Base-by-base conservation (phyloP, 2,888 invertebrate genomes). In the Andrena bucephala region DNA sequence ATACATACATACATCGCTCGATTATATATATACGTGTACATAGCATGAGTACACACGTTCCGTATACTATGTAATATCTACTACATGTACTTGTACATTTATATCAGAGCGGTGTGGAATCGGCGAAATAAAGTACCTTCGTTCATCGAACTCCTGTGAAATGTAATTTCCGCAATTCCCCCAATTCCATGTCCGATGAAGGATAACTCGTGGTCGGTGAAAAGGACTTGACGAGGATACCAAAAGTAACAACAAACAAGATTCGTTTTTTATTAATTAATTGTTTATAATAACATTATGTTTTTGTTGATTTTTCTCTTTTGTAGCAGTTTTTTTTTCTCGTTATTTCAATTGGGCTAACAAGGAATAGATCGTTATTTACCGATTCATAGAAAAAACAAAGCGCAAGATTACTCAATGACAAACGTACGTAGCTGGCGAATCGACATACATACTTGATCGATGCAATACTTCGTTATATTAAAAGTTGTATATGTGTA, bases 161-260 rank as follows among this genome's bases (percentile, higher is more conserved):
- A 29, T 75, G 42, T 16, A 42, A 16, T 42, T 13, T 13, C 13
- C 42, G 4, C 3, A 13, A 42, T 79, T 33, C 70, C 67, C 54
- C 31, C 10, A 16, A 20, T 10, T 3, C 54, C 36, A 2, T 27
- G 31, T 16, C 29, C 59, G 27, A 29, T 16, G 16, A 59, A 13
- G 59, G 42, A 31, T 16, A 10, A 13, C 59, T 31, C 59, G 29
- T 42, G 42, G 42, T 42, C 42, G n/a, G 33, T 31, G 36, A 72
- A 27, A 81, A 76, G 77, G 84, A 79, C 62, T 75, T 50, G 73
- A 85, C 76, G 81, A 89, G 88, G 86, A 88, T 88, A 89, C 88
- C 89, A 90, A 77, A 91, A 92, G 90, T 92, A 92, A 92, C 92
- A 92, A 92, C 91, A 92, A 91, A 92, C 92, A 91, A 92, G 89